Percentiles rank a stretch among this genome's conserved stretches.
phyloP scores from a whole-genome alignment of 2,797 vertebrate genomes.

The Trematomus bernacchii region DNA sequence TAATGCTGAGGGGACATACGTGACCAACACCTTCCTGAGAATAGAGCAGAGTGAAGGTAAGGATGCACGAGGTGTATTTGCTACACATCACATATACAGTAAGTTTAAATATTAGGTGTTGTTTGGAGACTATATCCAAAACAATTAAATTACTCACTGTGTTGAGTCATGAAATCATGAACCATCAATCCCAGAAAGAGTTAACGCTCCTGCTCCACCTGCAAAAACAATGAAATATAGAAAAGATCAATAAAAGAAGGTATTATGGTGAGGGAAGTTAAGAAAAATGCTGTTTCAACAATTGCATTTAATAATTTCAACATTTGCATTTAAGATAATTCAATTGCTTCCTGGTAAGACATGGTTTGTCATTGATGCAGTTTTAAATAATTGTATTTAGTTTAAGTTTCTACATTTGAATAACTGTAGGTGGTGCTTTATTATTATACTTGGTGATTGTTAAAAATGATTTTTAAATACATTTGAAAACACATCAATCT shows the following conservation, averaged over 20 bases:
- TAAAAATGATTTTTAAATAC: too few species aligned
- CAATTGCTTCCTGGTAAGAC: neutral
- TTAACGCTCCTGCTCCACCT: neutral
- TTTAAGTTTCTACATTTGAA: neutral
- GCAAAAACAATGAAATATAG: neutral
- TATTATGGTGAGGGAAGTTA: neutral
- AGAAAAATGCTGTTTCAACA: too few species aligned
- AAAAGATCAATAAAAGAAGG: neutral
- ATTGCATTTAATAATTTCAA: too few species aligned
- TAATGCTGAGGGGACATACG: neutral
- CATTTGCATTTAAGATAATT: too few species aligned
- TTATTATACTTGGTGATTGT: neutral
- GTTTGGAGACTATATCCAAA: neutral
- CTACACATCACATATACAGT: neutral
- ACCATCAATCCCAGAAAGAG: neutral
- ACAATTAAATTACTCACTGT: neutral
- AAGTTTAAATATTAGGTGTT: neutral
- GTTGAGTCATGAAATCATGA: neutral
- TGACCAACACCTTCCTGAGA: neutral
- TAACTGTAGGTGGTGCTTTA: neutral
- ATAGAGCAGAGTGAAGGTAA: neutral
- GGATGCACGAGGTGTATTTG: neutral
- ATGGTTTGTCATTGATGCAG: neutral
- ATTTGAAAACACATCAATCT: too few species aligned
- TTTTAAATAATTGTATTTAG: rapidly evolving